phyloP scores from a whole-genome alignment of 2,113 vertebrate genomes.

The Xyliphius kryptos region DNA sequence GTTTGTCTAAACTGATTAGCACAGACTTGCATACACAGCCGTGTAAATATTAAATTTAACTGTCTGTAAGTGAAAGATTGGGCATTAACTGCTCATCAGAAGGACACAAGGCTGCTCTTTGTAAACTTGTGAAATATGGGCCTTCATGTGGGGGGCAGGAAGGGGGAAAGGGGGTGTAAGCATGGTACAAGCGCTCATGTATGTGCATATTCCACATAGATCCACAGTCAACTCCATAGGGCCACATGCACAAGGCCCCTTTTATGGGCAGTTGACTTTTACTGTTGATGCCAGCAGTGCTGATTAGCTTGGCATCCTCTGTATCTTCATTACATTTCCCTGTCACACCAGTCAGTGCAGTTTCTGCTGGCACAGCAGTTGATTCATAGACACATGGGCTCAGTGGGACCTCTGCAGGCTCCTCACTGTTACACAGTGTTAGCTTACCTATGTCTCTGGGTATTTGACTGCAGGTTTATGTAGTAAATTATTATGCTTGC shows the following conservation, averaged over 20 bases:
- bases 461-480: slow-evolving; percentile 1
- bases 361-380: background rate
- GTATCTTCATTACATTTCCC: slow-evolving; percentile 10
- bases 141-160: slow-evolving; percentile 27
- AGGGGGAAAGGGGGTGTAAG: slow-evolving; percentile 8
- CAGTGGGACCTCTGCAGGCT: slow-evolving; percentile 2
- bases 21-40: background rate
- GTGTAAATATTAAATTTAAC: slow-evolving; percentile 17
- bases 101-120: slow-evolving; percentile 35
- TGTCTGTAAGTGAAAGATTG: slow-evolving; percentile 20
- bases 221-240: slow-evolving; percentile 8
- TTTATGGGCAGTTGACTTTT: slow-evolving; percentile 20
- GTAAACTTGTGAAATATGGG: slow-evolving; percentile 37
- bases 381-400: background rate
- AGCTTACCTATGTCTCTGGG: slow-evolving; percentile 1
- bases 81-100: slow-evolving; percentile 13
- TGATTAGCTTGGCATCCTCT: slow-evolving; percentile 9
- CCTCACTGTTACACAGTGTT: background rate
- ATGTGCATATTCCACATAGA: slow-evolving; percentile 16
- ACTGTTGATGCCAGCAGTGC: slow-evolving; percentile 2
- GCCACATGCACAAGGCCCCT: slow-evolving; percentile 9
- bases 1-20: background rate
- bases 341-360: slow-evolving; percentile 6
- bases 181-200: slow-evolving; percentile 15
- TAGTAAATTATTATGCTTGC: background rate